These are phyloP conservation scores for Mesorhabditis spiculigera DNA, from an alignment of 2,888 invertebrate genomes.

Conservation along the genomic window DNA sequence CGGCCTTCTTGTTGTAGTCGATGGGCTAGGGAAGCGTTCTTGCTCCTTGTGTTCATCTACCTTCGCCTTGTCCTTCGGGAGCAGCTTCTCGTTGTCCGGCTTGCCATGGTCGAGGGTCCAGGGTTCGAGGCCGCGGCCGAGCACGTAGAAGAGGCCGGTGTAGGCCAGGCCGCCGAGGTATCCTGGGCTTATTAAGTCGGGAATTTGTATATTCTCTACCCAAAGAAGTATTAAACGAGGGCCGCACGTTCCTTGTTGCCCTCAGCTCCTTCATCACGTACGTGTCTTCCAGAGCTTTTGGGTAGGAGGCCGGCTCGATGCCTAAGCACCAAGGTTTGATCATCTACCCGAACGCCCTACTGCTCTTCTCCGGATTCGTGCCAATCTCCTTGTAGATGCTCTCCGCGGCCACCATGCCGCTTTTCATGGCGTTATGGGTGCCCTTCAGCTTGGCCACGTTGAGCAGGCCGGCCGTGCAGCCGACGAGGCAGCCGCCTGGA, in stretches of 20 bases:
- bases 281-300: conserved; percentile 70
- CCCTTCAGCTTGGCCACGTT: conserved; percentile 95
- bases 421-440: conserved; percentile 97
- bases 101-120: conserved; percentile 86
- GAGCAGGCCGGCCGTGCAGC: conserved; percentile 89
- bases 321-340: conserved; percentile 15
- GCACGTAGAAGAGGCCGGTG: conserved; percentile 77
- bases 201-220: conserved; percentile 59
- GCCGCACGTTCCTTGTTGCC: conserved; percentile 83
- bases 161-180: conserved; percentile 79
- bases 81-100: conserved; percentile 75
- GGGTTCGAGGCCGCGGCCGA: conserved; percentile 80
- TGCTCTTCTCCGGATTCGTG: conserved; percentile 37
- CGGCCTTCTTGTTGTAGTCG: conserved; percentile 89
- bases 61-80: conserved; percentile 76
- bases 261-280: conserved; percentile 75
- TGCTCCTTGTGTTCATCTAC: conserved; percentile 67
- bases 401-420: conserved; percentile 93
- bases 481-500: conserved; percentile 89
- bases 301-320: conserved; percentile 73
- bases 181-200: background rate
- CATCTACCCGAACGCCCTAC: conserved; percentile 10
- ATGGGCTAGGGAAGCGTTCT: too few species aligned
- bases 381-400: conserved; percentile 77
- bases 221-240: conserved; percentile 83